Evolutionary conservation across 2,888 invertebrate genomes (phyloP), one percentile per base, ranked within the genome.

Genomic region (Latrodectus elegans): DNA sequence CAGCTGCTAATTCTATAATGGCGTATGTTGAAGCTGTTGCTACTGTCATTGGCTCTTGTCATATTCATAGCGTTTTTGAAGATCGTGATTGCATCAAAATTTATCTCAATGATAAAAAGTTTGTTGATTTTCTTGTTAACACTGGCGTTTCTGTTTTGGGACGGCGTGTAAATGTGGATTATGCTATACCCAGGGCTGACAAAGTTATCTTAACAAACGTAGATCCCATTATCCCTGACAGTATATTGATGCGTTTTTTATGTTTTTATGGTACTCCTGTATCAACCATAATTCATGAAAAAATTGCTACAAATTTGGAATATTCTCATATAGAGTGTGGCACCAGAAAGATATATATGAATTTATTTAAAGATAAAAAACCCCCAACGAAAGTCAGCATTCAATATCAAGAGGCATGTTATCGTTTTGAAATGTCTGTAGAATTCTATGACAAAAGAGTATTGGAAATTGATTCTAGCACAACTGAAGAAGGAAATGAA

Each of bases 271-370:
- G 87, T 14, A 55, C 55, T 52, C 52, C 76, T 52, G 74, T 74
- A 15, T 83, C 87, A 6, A 17, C 73, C 53, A 70, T 88, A 38
- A 74, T 83, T 65, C 82, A 74, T 64, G 68, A 78, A 17, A 64
- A 71, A 26, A 70, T 74, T 53, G 72, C 74, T 14, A 51, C 55
- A 12, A 76, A 79, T 52, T 53, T 52, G 6, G 87, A 88, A 65
- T 88, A 82, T 26, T 83, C 81, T 64, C 87, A 88, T 65, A 88
- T 88, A 38, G 74, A 55, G 22, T 74, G 78, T 52, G 78, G 75
- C n/a, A 74, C 67, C 26, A 72, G 87, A 64, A 77, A 70, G 55
- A 55, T 82, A 22, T 88, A 83, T 53, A 82, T 88, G 82, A 73
- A 64, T 8, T 49, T 88, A 8, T 65, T 65, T 64, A 52, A 65